Evolutionary conservation across 1,140 invertebrate species (phyloP).

Genomic region (Eriosoma lanigerum): DNA sequence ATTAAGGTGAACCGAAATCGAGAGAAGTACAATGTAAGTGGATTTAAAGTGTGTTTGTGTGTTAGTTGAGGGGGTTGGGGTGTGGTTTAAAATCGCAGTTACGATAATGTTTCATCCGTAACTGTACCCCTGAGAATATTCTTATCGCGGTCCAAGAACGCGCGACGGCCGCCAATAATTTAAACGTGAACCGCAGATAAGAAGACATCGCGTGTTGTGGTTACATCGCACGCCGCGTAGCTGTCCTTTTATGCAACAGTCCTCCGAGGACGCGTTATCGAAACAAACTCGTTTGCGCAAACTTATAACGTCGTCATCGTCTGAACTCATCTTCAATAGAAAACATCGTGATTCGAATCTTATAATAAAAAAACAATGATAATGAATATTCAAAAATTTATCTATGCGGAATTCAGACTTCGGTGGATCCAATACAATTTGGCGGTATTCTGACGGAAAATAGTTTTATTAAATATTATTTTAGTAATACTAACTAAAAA

Average conservation of each 20-base stretch:
- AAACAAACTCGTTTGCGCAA: constrained; percentile 4
- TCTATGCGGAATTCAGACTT: too few relatives aligned
- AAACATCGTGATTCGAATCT: too few relatives aligned
- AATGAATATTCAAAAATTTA: too few relatives aligned
- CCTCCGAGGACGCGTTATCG: constrained; percentile 44
- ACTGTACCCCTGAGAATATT: constrained; percentile 48
- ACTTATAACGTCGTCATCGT: not conserved
- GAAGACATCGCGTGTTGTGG: constrained; percentile 14
- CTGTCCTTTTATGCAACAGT: not conserved
- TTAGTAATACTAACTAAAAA: too few relatives aligned
- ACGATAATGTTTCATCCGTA: constrained; percentile 42
- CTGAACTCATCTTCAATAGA: too few relatives aligned
- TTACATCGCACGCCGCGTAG: not conserved
- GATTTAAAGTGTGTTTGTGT: too few relatives aligned
- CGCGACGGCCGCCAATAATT: constrained; percentile 41
- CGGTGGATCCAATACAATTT: too few relatives aligned
- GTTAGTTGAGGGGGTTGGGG: not conserved
- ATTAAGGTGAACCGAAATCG: constrained; percentile 15
- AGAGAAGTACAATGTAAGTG: not conserved
- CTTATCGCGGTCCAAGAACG: constrained; percentile 45
- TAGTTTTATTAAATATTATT: too few relatives aligned
- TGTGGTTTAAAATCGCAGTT: constrained; percentile 19
- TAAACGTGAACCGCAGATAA: constrained; percentile 41
- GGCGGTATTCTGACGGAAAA: too few relatives aligned
- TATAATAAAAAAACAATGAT: too few relatives aligned